Evolutionary conservation across 2,888 invertebrate genomes (phyloP), one percentile per base, ranked within the genome.

Genomic region (Eurytoma californica): DNA sequence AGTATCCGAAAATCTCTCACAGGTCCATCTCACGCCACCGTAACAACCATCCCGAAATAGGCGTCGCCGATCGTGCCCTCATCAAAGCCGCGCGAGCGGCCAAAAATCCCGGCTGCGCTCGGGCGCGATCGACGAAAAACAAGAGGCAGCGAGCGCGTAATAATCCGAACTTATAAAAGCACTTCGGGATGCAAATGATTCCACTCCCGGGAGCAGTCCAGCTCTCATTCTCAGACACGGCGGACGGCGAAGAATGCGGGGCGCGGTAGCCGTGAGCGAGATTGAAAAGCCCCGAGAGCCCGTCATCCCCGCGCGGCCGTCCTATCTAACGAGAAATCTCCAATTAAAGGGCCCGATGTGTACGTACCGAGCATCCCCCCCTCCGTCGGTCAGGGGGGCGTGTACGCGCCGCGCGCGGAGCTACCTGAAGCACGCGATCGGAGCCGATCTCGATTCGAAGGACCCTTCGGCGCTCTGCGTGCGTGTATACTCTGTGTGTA

Each of bases 271-370:
- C 24, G 20, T 63, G 18, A 60, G 53, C 49, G 39, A 58, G 60
- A 51, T 20, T 68, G 20, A 63, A 53, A 30, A 18, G 30, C 20
- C 13, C 70, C 39, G 39, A 39, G 24, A 39, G 24, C 70, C 20
- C 63, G 61, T 61, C 58, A 20, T 74, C 67, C 72, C 49, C n/a
- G 7, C 53, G 24, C 18, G 3, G n/a, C 65, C 57, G 57, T n/a
- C 49, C 61, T 76, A 80, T 77, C 74, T 80, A 80, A 80, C 74
- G 80, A 80, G 77, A 80, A 80, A 80, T 80, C 80, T 80, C 73
- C 77, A 80, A 80, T 80, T 80, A 80, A 80, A 80, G 80, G 77
- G 51, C n/a, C 20, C 58, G 20, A 12, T 60, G 20, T 60, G 24
- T 60, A 20, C 24, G 20, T 60, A 39, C 39, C 39, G 39, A 39